Conservation (phyloP, 2,888 invertebrate species). For the Scrobipalpa atriplicella region DNA sequence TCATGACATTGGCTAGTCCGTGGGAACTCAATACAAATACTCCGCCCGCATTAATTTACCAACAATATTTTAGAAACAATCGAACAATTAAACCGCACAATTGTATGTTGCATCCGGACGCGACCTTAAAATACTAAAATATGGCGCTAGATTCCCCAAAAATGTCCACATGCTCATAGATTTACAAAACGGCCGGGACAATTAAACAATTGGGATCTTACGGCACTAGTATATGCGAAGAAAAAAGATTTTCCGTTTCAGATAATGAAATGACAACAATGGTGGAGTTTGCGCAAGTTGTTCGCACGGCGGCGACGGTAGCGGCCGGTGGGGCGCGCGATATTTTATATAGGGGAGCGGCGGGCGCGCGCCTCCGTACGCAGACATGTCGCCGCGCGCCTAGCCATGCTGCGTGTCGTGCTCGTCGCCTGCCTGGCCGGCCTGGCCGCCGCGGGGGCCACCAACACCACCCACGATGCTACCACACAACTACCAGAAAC, state of each 20-base stretch:
- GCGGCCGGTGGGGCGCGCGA: conserved; percentile 75
- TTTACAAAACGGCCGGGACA: conserved; percentile 66
- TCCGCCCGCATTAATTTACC: conserved; percentile 46
- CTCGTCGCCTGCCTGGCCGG: conserved; percentile 64
- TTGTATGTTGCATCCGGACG: conserved; percentile 42
- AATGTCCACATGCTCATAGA: conserved; percentile 59
- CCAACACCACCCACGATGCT: conserved; percentile 49
- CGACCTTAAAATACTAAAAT: conserved; percentile 46
- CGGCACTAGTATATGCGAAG: conserved; percentile 65
- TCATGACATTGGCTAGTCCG: conserved; percentile 65
- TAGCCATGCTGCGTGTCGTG: conserved; percentile 69
- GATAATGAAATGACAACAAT: conserved; percentile 82
- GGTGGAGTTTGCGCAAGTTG: conserved; percentile 69
- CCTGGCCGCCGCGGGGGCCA: conserved; percentile 50
- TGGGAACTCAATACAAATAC: conserved; percentile 51
- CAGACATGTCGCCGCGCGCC: conserved; percentile 73
- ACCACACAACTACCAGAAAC: conserved; percentile 55
- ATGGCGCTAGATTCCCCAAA: conserved; percentile 36
- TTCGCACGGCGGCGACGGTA: conserved; percentile 69
- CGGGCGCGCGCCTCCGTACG: conserved; percentile 67
- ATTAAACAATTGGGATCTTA: conserved; percentile 79
- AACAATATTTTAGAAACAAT: conserved; percentile 59
- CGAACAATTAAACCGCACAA: conserved; percentile 59
- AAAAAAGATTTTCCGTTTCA: conserved; percentile 83
- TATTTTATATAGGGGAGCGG: conserved; percentile 79